Evolutionary conservation across 2,113 vertebrate genomes (phyloP), one percentile per base, ranked within the genome.

Genomic region (Ovibos moschatus): DNA sequence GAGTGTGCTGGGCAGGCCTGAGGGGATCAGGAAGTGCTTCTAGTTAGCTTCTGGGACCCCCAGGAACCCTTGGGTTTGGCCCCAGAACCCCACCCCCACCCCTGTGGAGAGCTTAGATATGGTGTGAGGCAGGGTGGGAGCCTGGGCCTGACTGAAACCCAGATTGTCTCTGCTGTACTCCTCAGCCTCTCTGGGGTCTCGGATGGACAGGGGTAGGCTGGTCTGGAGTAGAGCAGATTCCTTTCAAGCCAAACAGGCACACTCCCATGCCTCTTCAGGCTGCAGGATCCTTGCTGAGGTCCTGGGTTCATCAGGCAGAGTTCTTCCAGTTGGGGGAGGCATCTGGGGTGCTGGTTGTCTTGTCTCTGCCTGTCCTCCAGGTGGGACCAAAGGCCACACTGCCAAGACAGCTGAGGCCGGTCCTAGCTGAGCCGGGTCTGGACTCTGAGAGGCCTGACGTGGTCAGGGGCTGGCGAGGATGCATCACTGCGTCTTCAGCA

Each of bases 191-290:
- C 33, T 71, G 36, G 23, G 40, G 53, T 76, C 89, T 94, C 55
- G 25, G 53, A 13, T 3, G 15, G 5, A 58, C 47, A n/a, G 60
- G 27, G 23, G 15, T 28, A 28, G 15, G 76, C 4, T 81, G 36
- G 51, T 4, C 5, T 16, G 4, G 55, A 7, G 5, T 9, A 28
- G 28, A 57, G 50, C 10, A 55, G 50, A 27, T 13, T 19, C 50
- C 2, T 1, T 43, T 62, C 3, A 47, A 25, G 6, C 19, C 1
- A 6, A 6, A 9, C 0, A 2, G 5, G 12, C 33, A 28, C 7
- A 6, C 7, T 6, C 21, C 40, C 25, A 2, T 0, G 1, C 13
- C n/a, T 47, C 55, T 27, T 67, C 2, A 23, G 85, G 43, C 30
- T 36, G 16, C 23, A 16, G n/a, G 64, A 8, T 6, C 25, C 58